phyloP scores from a whole-genome alignment of 2,888 invertebrate genomes.

The Yponomeuta malinellus region DNA sequence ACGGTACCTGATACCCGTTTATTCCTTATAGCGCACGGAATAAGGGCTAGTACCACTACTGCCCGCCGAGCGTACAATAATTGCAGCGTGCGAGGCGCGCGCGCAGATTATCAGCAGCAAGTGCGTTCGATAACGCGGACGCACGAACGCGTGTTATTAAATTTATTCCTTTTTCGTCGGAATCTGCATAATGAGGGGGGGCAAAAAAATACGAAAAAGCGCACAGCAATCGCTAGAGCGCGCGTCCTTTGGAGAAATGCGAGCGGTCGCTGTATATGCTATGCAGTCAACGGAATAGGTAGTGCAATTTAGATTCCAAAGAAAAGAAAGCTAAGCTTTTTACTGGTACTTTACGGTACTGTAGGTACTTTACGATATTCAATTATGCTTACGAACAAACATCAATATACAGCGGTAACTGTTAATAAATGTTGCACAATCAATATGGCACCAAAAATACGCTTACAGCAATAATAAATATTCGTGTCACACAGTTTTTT shows the following conservation, averaged over 20 bases:
- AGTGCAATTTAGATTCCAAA: conserved; percentile 14
- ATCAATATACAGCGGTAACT: too few relatives aligned
- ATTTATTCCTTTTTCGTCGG: conserved; percentile 73
- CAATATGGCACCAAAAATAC: too few relatives aligned
- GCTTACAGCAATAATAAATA: too few relatives aligned
- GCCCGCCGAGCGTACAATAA: conserved; percentile 36
- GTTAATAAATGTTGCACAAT: too few relatives aligned
- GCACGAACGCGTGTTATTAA: conserved; percentile 74
- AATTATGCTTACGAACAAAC: too few relatives aligned
- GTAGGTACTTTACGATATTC: too few relatives aligned
- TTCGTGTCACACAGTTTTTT: too few relatives aligned
- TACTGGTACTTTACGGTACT: too few relatives aligned
- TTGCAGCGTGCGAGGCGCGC: conserved; percentile 51
- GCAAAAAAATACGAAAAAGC: conserved; percentile 45
- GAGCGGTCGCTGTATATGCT: conserved; percentile 36
- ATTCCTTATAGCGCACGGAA: neutral
- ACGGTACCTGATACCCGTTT: too few relatives aligned
- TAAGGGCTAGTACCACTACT: neutral
- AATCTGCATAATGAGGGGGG: conserved; percentile 74
- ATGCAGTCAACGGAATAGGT: too few relatives aligned
- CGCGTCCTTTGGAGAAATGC: conserved; percentile 64
- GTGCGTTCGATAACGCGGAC: conserved; percentile 74
- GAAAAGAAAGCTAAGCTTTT: too few relatives aligned
- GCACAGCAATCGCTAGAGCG: conserved; percentile 66
- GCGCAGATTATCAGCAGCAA: conserved; percentile 73